phyloP scores from a whole-genome alignment of 2,113 vertebrate genomes.

The Centropristis striata region DNA sequence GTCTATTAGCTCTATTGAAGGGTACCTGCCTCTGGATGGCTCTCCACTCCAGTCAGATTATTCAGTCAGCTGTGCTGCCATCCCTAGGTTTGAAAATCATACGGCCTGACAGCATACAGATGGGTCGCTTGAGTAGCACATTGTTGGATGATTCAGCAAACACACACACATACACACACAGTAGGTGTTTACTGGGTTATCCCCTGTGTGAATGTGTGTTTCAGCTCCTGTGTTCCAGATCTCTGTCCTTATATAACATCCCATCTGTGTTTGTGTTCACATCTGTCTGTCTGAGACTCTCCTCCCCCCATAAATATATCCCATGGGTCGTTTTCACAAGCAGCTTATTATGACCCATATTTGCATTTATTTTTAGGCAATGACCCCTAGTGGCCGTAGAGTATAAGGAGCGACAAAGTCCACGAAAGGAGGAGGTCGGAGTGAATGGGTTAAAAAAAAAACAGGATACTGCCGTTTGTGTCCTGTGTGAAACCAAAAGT shows the following conservation, averaged over 20 bases:
- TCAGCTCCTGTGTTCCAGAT: constrained; percentile 6
- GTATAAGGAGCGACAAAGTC: too few relatives aligned
- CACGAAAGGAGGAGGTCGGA: too few relatives aligned
- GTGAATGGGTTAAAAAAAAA: too few relatives aligned
- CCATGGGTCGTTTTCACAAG: too few relatives aligned
- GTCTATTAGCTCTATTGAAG: neutral
- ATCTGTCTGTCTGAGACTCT: neutral
- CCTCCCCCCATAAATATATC: too few relatives aligned
- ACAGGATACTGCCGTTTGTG: too few relatives aligned
- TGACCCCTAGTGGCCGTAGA: too few relatives aligned
- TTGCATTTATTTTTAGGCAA: too few relatives aligned
- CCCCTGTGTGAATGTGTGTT: constrained; percentile 4
- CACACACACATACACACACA: neutral
- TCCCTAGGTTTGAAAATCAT: constrained; percentile 1
- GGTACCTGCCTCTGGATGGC: neutral
- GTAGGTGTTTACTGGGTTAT: constrained; percentile 1
- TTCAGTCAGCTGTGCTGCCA: neutral
- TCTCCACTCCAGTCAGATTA: neutral
- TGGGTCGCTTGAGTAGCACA: constrained; percentile 12
- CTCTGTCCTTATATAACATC: constrained; percentile 43
- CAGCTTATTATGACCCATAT: too few relatives aligned
- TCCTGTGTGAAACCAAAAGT: too few relatives aligned
- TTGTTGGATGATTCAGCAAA: constrained; percentile 24
- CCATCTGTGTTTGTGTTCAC: neutral
- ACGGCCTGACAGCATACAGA: constrained; percentile 35